Conservation (phyloP, 2,797 vertebrate species). For the Emys orbicularis region DNA sequence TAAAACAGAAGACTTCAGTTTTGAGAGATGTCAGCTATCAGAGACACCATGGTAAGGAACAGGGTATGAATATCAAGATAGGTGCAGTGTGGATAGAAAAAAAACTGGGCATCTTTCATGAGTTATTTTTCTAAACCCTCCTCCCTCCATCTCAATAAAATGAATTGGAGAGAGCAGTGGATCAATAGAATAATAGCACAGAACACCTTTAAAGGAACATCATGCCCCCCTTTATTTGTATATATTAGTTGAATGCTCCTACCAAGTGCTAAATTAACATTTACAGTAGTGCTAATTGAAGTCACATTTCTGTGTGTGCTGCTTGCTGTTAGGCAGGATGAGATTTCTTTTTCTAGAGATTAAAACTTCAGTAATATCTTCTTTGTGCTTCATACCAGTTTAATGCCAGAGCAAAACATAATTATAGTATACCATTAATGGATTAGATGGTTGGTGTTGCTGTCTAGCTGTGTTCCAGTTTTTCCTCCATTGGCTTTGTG, state of each 20-base stretch:
- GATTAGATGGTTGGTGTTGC: slow-evolving; percentile 60
- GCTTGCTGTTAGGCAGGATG: slow-evolving; percentile 61
- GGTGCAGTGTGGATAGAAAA: too few relatives aligned
- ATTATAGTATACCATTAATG: slow-evolving; percentile 69
- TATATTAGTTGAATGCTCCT: slow-evolving; percentile 50
- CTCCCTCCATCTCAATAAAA: slow-evolving; percentile 3
- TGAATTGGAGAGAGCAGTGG: slow-evolving; percentile 37
- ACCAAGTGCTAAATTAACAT: slow-evolving; percentile 74
- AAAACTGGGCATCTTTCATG: neutral
- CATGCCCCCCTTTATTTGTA: slow-evolving; percentile 31
- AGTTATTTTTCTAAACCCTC: neutral
- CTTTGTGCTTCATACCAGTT: slow-evolving; percentile 58
- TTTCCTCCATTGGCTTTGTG: slow-evolving; percentile 52
- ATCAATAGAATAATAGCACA: slow-evolving; percentile 41
- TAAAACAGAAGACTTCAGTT: neutral
- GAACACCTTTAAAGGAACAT: slow-evolving; percentile 31
- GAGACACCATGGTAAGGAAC: neutral
- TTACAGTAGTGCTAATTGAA: slow-evolving; percentile 65
- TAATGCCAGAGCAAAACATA: slow-evolving; percentile 65
- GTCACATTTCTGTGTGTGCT: slow-evolving; percentile 47
- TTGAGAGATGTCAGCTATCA: neutral
- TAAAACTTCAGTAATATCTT: slow-evolving; percentile 73
- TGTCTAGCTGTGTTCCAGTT: slow-evolving; percentile 57
- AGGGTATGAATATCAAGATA: neutral
- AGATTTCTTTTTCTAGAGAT: slow-evolving; percentile 62